Evolutionary conservation across 2,888 invertebrate genomes (phyloP), one percentile per base, ranked within the genome.

Genomic region (Hecatera dysodea): DNA sequence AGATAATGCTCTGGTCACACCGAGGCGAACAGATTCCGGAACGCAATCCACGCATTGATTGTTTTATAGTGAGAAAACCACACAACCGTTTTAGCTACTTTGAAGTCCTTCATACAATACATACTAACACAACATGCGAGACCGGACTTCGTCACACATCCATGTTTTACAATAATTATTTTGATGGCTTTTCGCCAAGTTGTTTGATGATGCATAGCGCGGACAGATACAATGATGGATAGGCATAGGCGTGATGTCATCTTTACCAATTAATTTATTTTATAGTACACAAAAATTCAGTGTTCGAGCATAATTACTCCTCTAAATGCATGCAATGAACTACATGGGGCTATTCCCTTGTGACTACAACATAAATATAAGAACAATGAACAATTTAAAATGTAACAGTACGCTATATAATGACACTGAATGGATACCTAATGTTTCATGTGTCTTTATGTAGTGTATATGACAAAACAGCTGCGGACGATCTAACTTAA

Each of bases 161-260:
- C 36, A 53, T 11, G 27, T 24, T 46, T 36, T 52, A n/a, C 19
- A 50, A 57, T 50, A 36, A 55, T 48, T 48, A 72, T 64, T 48
- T 48, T 72, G 7, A 72, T 72, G 71, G 63, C 72, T 71, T 63
- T 71, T 63, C 24, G 75, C 74, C 74, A 75, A 68, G n/a, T 57
- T 74, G 19, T 74, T 67, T 74, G 60, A 67, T 67, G 67, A 56
- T 55, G 27, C 48, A 46, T 44, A 44, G 27, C 27, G 22, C 17
- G 42, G 61, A 61, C 71, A 36, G 42, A 42, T 22, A 33, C n/a
- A 60, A 64, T 73, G 48, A 74, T 33, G 22, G 27, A 74, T 60
- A 19, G 12, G 48, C 42, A n/a, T 56, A 12, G n/a, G 24, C 44
- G 7, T 59, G 48, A 42, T 59, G 50, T 57, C 46, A 56, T 50